Evolutionary conservation across 35 echinoderm and acorn worm species (phyloP).

Genomic region (Acanthaster planci): DNA sequence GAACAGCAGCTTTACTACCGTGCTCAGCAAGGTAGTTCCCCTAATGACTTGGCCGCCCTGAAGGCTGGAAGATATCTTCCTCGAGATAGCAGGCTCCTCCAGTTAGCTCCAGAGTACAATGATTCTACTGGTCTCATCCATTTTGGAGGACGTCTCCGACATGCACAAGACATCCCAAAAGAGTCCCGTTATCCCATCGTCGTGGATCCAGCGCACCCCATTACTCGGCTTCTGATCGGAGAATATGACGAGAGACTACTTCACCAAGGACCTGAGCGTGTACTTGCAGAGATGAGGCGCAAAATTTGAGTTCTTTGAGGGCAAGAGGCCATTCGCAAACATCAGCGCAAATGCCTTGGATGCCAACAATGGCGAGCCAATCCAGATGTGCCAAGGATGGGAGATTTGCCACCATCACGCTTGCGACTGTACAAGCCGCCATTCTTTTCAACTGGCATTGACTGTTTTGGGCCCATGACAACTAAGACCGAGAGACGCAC

Average conservation of each 20-base stretch:
- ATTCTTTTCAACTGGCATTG: slow-evolving; percentile 55
- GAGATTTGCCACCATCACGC: slow-evolving; percentile 53
- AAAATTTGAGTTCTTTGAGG: slow-evolving; percentile 52
- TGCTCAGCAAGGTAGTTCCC: neutral
- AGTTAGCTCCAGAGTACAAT: neutral
- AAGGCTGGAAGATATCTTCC: neutral
- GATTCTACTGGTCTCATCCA: neutral
- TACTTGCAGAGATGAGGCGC: slow-evolving; percentile 19
- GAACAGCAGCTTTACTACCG: neutral
- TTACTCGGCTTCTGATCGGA: neutral
- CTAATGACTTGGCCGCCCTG: neutral
- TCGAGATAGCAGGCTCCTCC: neutral
- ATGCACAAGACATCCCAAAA: neutral
- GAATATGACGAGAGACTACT: neutral
- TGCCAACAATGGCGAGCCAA: slow-evolving; percentile 43
- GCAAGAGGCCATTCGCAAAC: slow-evolving; percentile 2
- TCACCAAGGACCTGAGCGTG: slow-evolving; percentile 30
- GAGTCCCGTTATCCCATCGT: neutral
- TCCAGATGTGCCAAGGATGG: slow-evolving; percentile 45
- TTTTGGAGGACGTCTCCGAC: neutral
- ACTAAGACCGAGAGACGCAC: slow-evolving; percentile 43
- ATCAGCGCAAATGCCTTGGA: slow-evolving; percentile 15
- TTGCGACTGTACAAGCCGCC: slow-evolving; percentile 39
- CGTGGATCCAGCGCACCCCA: neutral
- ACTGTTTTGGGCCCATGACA: slow-evolving; percentile 55